Percentiles rank a stretch among this genome's conserved stretches.
phyloP scores from a whole-genome alignment of 2,113 vertebrate genomes.

The Tetrax tetrax region DNA sequence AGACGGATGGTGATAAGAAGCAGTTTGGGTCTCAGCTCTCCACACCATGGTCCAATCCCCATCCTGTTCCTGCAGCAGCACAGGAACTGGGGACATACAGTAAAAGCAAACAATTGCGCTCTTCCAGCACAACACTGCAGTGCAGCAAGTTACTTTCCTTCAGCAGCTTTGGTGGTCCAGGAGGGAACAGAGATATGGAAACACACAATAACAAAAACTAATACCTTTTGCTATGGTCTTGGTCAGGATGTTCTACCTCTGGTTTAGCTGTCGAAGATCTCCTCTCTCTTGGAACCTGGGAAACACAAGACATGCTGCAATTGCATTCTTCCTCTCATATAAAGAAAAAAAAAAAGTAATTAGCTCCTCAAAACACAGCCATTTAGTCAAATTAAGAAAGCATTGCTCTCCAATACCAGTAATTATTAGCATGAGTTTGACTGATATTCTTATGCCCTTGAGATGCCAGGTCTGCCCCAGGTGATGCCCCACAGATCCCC shows the following conservation, averaged over 20 bases:
- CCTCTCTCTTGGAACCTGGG: conserved; percentile 93
- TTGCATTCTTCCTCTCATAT: neutral
- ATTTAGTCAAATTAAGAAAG: neutral
- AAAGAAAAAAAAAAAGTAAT: neutral
- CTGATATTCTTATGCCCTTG: rapidly evolving
- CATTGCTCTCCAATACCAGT: neutral
- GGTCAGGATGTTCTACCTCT: conserved; percentile 89
- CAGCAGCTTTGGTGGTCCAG: neutral
- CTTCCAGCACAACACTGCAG: neutral
- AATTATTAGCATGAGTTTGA: neutral
- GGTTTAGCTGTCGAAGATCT: conserved; percentile 86
- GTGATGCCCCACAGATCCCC: rapidly evolving
- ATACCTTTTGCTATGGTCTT: conserved; percentile 97
- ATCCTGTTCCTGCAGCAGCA: neutral
- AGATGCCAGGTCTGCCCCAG: neutral
- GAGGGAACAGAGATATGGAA: neutral
- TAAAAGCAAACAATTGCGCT: neutral
- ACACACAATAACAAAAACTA: neutral
- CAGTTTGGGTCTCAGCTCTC: neutral
- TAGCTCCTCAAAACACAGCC: neutral
- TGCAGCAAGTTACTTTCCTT: neutral
- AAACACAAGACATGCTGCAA: neutral
- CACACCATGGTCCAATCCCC: neutral
- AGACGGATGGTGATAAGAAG: neutral
- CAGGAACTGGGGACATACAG: neutral